Evolutionary conservation across 2,888 invertebrate genomes (phyloP), one percentile per base, ranked within the genome.

Genomic region (Lithophane leautieri): DNA sequence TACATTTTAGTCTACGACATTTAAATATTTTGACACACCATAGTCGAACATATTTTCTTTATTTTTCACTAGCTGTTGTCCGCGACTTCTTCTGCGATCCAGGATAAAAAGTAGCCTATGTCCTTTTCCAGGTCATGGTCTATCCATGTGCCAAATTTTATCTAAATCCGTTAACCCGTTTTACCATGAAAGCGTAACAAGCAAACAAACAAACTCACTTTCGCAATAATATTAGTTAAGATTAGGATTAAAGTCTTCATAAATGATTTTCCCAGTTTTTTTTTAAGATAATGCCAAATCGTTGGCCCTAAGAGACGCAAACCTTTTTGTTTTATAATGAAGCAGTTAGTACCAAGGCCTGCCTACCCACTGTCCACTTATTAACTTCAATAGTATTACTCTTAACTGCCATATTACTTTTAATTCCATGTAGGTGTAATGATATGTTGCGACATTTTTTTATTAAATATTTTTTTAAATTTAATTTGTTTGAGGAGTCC

Each of bases 361-460:
- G 76, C 76, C 83, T 87, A 79, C 86, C 85, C 84, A 85, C 86
- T 73, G 86, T 79, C 86, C 83, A 82, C 80, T 88, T 81, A 84
- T 76, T 79, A 86, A 86, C 71, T 81, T 73, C 79, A 70, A 85
- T 83, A 79, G 28, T 86, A 75, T 34, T 16, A 68, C 71, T 70
- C 63, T 65, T 78, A 61, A 65, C 40, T 34, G 34, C 34, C 58
- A 69, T 63, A 70, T 78, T 73, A 82, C 60, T 84, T 83, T 85
- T 87, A 81, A 85, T 78, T 73, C 42, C 54, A 78, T 70, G 86
- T 86, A 79, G 86, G 86, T 72, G 86, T 86, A 85, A 87, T 87
- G 56, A 82, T 34, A 85, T 56, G 73, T 73, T 72, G 34, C 63
- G 42, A 73, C 62, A 68, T 78, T 58, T 77, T 74, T 62, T 76